These are phyloP conservation scores for Sterrhoptilus dennistouni DNA, from an alignment of 2,113 vertebrate species.

Conservation along the genomic window DNA sequence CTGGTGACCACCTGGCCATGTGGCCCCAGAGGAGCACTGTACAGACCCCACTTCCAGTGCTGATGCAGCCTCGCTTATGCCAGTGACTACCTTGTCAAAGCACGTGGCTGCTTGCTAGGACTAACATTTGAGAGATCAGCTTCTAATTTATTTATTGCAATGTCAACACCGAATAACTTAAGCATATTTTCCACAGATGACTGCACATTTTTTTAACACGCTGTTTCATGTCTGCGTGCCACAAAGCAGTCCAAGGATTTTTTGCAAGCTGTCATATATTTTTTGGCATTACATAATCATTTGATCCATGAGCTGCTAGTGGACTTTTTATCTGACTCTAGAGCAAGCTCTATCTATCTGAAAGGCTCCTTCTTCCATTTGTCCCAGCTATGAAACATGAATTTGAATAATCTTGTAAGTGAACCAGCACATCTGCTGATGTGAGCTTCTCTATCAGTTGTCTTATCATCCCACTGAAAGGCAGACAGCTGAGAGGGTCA, in stretches of 20 bases:
- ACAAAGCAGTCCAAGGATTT: constrained; percentile 37
- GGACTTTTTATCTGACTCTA: neutral
- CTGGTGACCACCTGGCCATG: neutral
- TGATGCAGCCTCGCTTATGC: neutral
- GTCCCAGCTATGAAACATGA: neutral
- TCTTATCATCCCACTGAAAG: neutral
- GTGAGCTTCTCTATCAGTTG: neutral
- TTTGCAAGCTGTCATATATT: constrained; percentile 44
- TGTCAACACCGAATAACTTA: constrained; percentile 55
- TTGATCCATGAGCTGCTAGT: neutral
- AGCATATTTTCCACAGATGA: constrained; percentile 57
- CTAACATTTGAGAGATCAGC: constrained; percentile 42
- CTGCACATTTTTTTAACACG: constrained; percentile 45
- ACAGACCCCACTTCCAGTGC: neutral
- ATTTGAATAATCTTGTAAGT: neutral
- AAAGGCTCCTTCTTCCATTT: neutral
- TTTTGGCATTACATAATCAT: constrained; percentile 47
- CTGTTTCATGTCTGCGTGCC: constrained; percentile 17
- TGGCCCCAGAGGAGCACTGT: neutral
- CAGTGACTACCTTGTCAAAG: constrained; percentile 4
- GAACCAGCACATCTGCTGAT: neutral
- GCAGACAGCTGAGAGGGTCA: neutral
- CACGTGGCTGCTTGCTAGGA: constrained; percentile 31
- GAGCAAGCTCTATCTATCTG: neutral
- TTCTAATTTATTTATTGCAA: constrained; percentile 47